Evolutionary conservation across 2,797 vertebrate genomes (phyloP).

Genomic region (Mus caroli): DNA sequence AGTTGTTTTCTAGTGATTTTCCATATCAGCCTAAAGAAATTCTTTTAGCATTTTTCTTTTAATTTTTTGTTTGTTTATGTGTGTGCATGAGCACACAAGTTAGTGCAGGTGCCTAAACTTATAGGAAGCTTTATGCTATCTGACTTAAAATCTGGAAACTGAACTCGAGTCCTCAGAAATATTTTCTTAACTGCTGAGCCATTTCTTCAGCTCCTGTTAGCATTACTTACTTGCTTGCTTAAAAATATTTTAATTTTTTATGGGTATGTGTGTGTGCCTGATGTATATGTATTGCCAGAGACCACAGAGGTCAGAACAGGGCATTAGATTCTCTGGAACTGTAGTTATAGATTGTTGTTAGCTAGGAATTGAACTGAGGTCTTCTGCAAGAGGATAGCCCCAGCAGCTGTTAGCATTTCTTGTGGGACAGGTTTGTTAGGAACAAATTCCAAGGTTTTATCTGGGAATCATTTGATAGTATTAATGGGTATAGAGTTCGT

Average conservation of each 20-base stretch:
- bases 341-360: background rate
- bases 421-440: background rate
- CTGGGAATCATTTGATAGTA: background rate
- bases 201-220: background rate
- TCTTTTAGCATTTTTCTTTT: background rate
- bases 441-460: background rate
- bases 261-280: background rate
- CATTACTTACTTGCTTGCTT: background rate
- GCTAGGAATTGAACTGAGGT: background rate
- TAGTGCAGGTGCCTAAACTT: background rate
- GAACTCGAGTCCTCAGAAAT: background rate
- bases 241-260: background rate
- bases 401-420: background rate
- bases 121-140: background rate
- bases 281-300: background rate
- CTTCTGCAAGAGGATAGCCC: background rate
- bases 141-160: background rate
- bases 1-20: slow-evolving; percentile 12
- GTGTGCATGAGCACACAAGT: background rate
- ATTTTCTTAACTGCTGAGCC: background rate
- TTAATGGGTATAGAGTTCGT: background rate
- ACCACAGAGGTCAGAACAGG: background rate
- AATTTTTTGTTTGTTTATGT: background rate
- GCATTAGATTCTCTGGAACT: background rate
- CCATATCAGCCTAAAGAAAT: background rate